A percentile compares a stretch with the other conserved stretches of the same genome.
Evolutionary conservation across 2,797 vertebrate species (phyloP).

Genomic region (Podarcis lilfordi): DNA sequence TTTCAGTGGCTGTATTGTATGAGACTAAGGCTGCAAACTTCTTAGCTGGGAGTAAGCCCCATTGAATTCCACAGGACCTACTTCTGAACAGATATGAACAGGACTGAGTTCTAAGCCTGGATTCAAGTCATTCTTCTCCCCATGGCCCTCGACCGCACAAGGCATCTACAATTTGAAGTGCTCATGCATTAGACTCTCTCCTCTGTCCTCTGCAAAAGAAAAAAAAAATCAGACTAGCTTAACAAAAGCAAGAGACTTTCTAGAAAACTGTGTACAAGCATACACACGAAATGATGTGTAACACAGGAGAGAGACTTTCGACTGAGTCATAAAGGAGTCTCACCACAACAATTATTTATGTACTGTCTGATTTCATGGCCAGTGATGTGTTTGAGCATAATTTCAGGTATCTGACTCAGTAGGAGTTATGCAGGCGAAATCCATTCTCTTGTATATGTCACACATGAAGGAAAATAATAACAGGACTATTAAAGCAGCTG

Average conservation of each 20-base stretch:
- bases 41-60: no score
- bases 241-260: conserved; percentile 42
- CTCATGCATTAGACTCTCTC: not conserved
- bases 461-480: not conserved
- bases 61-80: no score
- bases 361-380: conserved; percentile 59
- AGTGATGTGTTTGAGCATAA: conserved; percentile 29
- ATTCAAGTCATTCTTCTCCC: not conserved
- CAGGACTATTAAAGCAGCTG: not conserved
- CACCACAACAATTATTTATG: conserved; percentile 49
- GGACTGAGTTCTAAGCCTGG: not conserved
- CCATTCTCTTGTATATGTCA: conserved; percentile 24
- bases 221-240: conserved; percentile 31
- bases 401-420: conserved; percentile 64
- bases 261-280: conserved; percentile 54
- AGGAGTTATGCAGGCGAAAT: conserved; percentile 35
- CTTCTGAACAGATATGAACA: no score
- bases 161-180: conserved; percentile 14
- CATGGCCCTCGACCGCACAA: not conserved
- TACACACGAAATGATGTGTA: conserved; percentile 58
- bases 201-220: not conserved
- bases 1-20: not conserved
- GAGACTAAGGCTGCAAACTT: not conserved
- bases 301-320: not conserved
- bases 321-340: conserved; percentile 54